phyloP scores from a whole-genome alignment of 1,140 invertebrate species.

The Tetramorium simillimum region DNA sequence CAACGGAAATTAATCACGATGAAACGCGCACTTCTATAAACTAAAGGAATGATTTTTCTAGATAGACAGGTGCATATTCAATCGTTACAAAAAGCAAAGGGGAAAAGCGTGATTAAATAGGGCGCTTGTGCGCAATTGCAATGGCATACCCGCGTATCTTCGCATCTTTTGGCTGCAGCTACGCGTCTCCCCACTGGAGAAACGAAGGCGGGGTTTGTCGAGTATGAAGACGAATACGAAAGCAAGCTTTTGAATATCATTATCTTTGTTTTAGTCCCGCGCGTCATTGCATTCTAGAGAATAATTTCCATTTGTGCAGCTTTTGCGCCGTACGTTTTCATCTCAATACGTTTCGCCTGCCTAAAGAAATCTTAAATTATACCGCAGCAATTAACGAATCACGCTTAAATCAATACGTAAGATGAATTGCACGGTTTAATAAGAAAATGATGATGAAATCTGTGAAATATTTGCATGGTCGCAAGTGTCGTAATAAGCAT shows the following conservation, averaged over 20 bases:
- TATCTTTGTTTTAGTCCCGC: conserved; percentile 77
- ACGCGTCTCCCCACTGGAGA: conserved; percentile 1
- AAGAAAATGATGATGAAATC: background rate
- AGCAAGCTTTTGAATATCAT: conserved; percentile 83
- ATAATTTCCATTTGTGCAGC: conserved; percentile 35
- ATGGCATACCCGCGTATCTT: conserved; percentile 20
- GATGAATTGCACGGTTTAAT: background rate
- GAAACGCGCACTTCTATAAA: background rate
- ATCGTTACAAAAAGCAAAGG: background rate
- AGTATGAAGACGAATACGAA: conserved; percentile 70
- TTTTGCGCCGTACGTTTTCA: background rate
- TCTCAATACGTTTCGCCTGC: background rate
- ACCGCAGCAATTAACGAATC: background rate
- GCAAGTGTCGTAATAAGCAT: background rate
- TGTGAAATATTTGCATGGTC: background rate
- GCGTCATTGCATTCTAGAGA: conserved; percentile 57
- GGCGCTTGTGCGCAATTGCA: conserved; percentile 23
- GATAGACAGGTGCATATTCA: background rate
- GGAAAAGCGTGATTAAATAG: background rate
- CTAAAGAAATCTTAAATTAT: background rate
- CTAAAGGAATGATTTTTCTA: background rate
- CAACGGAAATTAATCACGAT: background rate
- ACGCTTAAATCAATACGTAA: background rate
- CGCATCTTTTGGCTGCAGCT: conserved; percentile 29
- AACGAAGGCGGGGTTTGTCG: conserved; percentile 72